These are phyloP conservation scores for Fragum fragum DNA, from an alignment of 2,888 invertebrate genomes.

Conservation along the genomic window DNA sequence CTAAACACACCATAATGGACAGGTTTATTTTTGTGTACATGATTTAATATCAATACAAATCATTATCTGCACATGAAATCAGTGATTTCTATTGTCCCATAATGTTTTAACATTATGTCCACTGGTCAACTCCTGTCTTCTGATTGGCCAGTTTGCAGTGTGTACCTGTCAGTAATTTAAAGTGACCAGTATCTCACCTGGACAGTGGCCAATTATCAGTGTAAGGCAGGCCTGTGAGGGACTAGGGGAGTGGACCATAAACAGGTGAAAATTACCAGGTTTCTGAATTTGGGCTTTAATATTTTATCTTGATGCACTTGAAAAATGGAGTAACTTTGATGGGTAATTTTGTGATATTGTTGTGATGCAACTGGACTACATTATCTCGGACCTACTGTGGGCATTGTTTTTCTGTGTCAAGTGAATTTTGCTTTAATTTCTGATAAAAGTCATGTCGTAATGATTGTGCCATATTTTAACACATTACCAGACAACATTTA, in stretches of 20 bases:
- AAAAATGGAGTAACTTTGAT: neutral
- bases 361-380: slow-evolving; percentile 19
- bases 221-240: slow-evolving; percentile 24
- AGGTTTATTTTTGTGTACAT: slow-evolving; percentile 21
- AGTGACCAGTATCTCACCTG: slow-evolving; percentile 32
- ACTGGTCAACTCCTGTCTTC: slow-evolving; percentile 10
- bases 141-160: slow-evolving; percentile 43
- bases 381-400: slow-evolving; percentile 19
- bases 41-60: slow-evolving; percentile 26
- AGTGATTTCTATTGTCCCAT: slow-evolving; percentile 27
- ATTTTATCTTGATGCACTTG: slow-evolving; percentile 37
- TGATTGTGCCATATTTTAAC: too few species aligned
- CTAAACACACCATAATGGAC: slow-evolving; percentile 13
- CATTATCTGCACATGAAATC: slow-evolving; percentile 29
- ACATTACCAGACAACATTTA: too few species aligned
- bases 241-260: slow-evolving; percentile 15
- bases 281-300: slow-evolving; percentile 24
- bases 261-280: slow-evolving; percentile 30
- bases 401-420: neutral
- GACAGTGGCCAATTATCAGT: slow-evolving; percentile 21
- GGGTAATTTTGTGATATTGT: slow-evolving; percentile 3
- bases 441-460: too few species aligned
- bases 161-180: slow-evolving; percentile 28
- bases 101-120: slow-evolving; percentile 13
- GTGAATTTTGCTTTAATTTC: neutral